Evolutionary conservation across 1,140 invertebrate species (phyloP).

Genomic region (Drosophila kikkawai): DNA sequence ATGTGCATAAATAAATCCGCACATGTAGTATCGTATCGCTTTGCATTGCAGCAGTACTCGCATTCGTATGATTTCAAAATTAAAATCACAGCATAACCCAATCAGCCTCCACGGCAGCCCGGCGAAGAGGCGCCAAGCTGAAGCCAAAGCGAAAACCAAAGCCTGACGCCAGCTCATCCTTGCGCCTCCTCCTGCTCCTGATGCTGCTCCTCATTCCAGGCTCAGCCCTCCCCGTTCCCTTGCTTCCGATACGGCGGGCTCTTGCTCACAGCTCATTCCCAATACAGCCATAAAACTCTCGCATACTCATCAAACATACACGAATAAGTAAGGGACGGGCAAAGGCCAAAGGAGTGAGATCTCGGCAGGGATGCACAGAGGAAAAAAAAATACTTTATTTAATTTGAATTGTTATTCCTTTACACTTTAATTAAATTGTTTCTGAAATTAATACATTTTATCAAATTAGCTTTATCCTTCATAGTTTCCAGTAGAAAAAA

Average conservation of each 20-base stretch:
- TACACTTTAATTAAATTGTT: not conserved
- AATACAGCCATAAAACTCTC: slow-evolving; percentile 80
- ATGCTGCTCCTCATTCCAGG: not conserved
- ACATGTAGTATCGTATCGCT: slow-evolving; percentile 68
- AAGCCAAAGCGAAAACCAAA: slow-evolving; percentile 37
- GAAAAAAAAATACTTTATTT: not conserved
- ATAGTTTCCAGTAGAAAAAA: not conserved
- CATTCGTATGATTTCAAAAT: slow-evolving; percentile 79
- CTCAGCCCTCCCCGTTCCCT: not conserved
- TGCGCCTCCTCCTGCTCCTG: not conserved
- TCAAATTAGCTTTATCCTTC: not conserved
- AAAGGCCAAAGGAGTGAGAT: slow-evolving; percentile 25
- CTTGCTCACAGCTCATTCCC: slow-evolving; percentile 71
- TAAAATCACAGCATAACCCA: slow-evolving; percentile 82
- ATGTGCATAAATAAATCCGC: slow-evolving; percentile 76
- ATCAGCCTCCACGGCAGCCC: slow-evolving; percentile 47
- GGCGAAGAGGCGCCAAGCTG: slow-evolving; percentile 31
- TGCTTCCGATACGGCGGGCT: slow-evolving; percentile 10
- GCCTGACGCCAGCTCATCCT: slow-evolving; percentile 23
- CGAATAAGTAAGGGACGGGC: slow-evolving; percentile 45
- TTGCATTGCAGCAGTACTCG: slow-evolving; percentile 66
- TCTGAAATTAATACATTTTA: no score
- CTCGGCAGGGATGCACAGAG: slow-evolving; percentile 13
- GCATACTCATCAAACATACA: slow-evolving; percentile 80
- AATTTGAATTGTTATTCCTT: not conserved